phyloP scores from a whole-genome alignment of 2,113 vertebrate species.

The Tichodroma muraria region DNA sequence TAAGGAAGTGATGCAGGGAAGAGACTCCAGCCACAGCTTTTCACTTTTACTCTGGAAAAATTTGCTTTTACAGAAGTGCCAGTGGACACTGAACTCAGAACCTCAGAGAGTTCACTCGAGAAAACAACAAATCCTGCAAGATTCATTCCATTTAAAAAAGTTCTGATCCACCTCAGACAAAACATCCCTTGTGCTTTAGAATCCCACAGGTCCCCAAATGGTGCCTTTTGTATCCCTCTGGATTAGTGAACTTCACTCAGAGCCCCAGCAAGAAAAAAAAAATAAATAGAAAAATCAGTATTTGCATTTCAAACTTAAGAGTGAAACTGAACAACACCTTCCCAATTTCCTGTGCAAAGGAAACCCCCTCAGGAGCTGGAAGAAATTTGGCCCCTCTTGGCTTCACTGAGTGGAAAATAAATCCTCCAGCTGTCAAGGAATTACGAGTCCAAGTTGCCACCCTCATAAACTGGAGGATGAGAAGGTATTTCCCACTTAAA shows the following conservation, averaged over 20 bases:
- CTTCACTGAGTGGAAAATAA: not conserved
- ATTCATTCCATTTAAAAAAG: fast-evolving
- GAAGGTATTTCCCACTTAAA: not conserved
- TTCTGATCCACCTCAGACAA: not conserved
- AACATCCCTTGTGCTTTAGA: not conserved
- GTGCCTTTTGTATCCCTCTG: not conserved
- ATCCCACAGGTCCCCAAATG: not conserved
- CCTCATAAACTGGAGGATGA: fast-evolving
- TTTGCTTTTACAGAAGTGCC: not conserved
- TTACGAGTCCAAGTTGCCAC: not conserved
- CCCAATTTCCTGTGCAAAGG: not conserved
- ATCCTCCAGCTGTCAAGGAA: not conserved
- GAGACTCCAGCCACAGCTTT: not conserved
- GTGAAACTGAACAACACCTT: not conserved
- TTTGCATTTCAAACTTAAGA: not conserved
- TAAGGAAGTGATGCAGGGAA: too few relatives aligned
- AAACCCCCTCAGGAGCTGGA: not conserved
- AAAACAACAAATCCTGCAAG: not conserved
- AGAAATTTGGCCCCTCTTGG: not conserved
- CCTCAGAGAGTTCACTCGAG: not conserved
- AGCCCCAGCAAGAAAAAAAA: not conserved
- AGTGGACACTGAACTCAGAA: not conserved
- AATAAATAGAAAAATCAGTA: not conserved
- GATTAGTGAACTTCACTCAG: not conserved
- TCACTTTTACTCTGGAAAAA: not conserved